Percentiles rank a stretch among this genome's conserved stretches.
These are phyloP conservation scores for Drosophila nigromelanica DNA, from an alignment of 1,140 invertebrate genomes.

Conservation along the genomic window DNA sequence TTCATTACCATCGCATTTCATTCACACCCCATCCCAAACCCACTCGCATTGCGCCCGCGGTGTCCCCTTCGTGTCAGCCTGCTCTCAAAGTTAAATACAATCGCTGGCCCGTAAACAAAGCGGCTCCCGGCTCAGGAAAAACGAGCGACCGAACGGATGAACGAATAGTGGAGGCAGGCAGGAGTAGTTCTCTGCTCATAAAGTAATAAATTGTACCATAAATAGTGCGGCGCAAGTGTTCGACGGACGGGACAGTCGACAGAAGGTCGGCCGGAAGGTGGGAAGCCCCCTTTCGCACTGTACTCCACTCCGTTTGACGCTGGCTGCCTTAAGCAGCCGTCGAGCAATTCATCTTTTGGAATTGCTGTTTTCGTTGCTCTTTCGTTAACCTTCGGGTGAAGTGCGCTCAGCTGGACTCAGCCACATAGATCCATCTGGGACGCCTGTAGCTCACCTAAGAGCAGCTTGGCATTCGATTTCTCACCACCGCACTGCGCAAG, in stretches of 20 bases:
- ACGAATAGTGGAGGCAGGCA: background rate
- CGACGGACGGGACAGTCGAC: constrained; percentile 40
- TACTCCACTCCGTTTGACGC: constrained; percentile 1
- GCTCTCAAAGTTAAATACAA: constrained; percentile 71
- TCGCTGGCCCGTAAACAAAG: constrained; percentile 77
- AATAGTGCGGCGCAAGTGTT: constrained; percentile 77
- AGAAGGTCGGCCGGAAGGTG: constrained; percentile 17
- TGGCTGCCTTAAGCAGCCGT: constrained; percentile 29
- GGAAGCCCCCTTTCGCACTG: background rate
- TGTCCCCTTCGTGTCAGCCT: background rate
- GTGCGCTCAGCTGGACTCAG: constrained; percentile 45
- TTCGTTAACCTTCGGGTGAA: constrained; percentile 30
- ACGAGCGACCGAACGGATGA: background rate
- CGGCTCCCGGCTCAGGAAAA: constrained; percentile 10
- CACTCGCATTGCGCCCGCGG: background rate
- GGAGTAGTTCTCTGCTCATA: constrained; percentile 70
- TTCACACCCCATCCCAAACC: constrained; percentile 41
- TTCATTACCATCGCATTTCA: constrained; percentile 80
- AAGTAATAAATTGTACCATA: constrained; percentile 83
- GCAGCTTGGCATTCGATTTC: constrained; percentile 28
- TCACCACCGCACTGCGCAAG: constrained; percentile 4
- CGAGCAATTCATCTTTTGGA: constrained; percentile 69
- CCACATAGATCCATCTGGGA: constrained; percentile 40
- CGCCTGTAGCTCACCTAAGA: constrained; percentile 17
- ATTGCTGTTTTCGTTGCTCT: constrained; percentile 27